Base-by-base conservation (phyloP, 1,140 invertebrate genomes). In the Whitmania pigra region DNA sequence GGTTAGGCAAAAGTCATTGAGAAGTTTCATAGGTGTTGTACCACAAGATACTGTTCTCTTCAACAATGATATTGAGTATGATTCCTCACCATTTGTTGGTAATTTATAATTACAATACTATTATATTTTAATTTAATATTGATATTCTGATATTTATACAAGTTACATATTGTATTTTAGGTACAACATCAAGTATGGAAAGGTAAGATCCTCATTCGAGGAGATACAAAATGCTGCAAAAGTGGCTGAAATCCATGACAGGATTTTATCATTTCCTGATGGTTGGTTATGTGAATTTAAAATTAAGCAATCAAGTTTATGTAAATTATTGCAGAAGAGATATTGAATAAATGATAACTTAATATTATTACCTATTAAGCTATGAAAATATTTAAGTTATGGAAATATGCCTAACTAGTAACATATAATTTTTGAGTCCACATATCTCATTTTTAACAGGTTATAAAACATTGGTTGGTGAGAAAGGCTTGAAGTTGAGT, bases 11-110 rank as follows among this genome's bases (percentile, higher is more conserved):
- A 84, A 85, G 63, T 89, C 89, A 36, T 81, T 93, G n/a, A 81
- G 90, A 53, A 84, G 85, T 75, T 83, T 85, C 18, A 90, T 92
- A 76, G 92, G 92, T 31, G 92, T 96, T 36, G 93, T 97, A 57
- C 93, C 93, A 2, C 93, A 97, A 82, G 93, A 97, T 78, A 95
- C 93, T 20, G 92, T 95, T 53, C 85, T 97, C 0, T 96, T 97
- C 78, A 96, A 96, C 79, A 91, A 93, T 76, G 88, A 88, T 9
- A 92, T 96, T 67, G 43, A 49, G 43, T 49, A 17, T 43, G 40
- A 6, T 43, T 13, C 40, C n/a, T n/a, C n/a, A n/a, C n/a, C n/a
- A n/a, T n/a, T n/a, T n/a, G n/a, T n/a, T n/a, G n/a, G n/a, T n/a
- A n/a, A n/a, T n/a, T 49, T 49, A 49, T 49, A 49, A 15, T 15